Base-by-base conservation (phyloP, 1,140 invertebrate species). In the Chrysomallon squamiferum region DNA sequence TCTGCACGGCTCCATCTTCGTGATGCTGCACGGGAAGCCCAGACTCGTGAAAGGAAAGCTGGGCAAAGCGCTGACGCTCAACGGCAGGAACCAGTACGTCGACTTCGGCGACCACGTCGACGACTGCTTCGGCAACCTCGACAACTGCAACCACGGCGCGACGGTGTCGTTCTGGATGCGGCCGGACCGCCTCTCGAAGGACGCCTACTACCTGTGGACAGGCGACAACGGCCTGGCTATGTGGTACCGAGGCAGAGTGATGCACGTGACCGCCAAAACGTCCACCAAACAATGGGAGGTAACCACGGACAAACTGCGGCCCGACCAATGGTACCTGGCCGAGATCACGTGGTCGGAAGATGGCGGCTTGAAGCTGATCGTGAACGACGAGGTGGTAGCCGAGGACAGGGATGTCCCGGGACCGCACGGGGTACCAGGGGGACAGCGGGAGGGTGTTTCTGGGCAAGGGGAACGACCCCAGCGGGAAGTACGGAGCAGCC, bases 311-410 rank as follows among this genome's bases (percentile, higher is more conserved):
- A 59, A 65, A 27, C 25, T 81, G 13, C n/a, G 35, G 1, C 27
- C 70, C 0, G 65, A 77, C 43, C 63, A 72, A 29, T 85, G 84
- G 84, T 68, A 83, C 57, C 82, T 77, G 62, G 22, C 84, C 1
- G 84, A 85, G 66, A 61, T 83, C 29, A 76, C 80, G 9, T 84
- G 78, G 77, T 77, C 80, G 59, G 76, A 76, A 20, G 70, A 80
- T 22, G 59, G 52, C 18, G 83, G 83, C 0, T 67, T 84, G 9
- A 38, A 71, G 13, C 62, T 85, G 7, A 84, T 76, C 62, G 52
- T 75, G 2, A 73, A 81, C 49, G 74, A 81, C 35, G 50, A 69
- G 4, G 56, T 80, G 13, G 70, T 78, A 29, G 75, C 35, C 0
- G 57, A 61, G 20, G 69, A 71, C 59, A 11, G 2, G 9, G 0